Evolutionary conservation across 2,888 invertebrate genomes (phyloP).

Genomic region (Pyrrhia umbra): DNA sequence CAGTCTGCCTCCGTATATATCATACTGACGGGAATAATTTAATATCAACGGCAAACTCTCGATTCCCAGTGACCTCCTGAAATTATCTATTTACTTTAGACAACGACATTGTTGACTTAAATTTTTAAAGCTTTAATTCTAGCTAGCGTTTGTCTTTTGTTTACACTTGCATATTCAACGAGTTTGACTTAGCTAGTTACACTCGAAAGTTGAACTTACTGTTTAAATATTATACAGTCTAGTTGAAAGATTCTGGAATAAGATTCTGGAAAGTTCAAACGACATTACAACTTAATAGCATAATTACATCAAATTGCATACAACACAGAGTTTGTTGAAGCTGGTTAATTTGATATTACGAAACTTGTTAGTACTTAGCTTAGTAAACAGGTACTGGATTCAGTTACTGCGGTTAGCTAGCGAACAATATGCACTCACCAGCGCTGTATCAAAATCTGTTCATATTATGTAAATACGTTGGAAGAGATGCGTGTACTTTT

Average conservation of each 20-base stretch:
- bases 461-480: conserved; percentile 31
- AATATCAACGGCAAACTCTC: conserved; percentile 69
- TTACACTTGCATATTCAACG: conserved; percentile 46
- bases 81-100: conserved; percentile 69
- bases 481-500: conserved; percentile 15
- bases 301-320: conserved; percentile 11
- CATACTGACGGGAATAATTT: conserved; percentile 71
- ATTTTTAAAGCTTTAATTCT: conserved; percentile 41
- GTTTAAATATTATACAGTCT: conserved; percentile 6
- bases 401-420: conserved; percentile 62
- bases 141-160: conserved; percentile 38
- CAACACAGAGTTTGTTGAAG: conserved; percentile 4
- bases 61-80: conserved; percentile 63
- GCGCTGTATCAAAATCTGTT: conserved; percentile 43
- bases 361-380: conserved; percentile 42
- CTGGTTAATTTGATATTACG: conserved; percentile 44
- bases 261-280: not conserved
- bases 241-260: not conserved
- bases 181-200: conserved; percentile 23
- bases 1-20: conserved; percentile 60
- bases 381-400: conserved; percentile 54
- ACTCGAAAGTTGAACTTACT: conserved; percentile 8
- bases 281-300: not conserved
- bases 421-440: conserved; percentile 61
- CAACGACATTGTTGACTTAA: conserved; percentile 24